Percentiles rank a stretch among this genome's conserved stretches.
These are phyloP conservation scores for Heloderma charlesbogerti DNA, from an alignment of 2,113 vertebrate genomes.

Conservation along the genomic window DNA sequence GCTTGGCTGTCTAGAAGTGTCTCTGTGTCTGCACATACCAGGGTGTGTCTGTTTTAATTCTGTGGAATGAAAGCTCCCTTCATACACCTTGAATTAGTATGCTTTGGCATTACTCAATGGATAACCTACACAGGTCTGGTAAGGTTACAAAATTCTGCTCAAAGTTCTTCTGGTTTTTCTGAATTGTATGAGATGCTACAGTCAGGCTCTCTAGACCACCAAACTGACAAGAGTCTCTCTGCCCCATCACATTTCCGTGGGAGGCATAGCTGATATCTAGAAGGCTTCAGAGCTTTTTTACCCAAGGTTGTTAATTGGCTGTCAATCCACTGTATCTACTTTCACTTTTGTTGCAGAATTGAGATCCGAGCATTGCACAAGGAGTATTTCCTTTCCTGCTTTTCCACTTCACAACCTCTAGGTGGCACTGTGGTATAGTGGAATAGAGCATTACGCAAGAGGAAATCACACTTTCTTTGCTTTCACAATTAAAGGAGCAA, in stretches of 20 bases:
- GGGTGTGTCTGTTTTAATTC: slow-evolving; percentile 49
- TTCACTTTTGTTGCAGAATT: too few species aligned
- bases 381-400: too few species aligned
- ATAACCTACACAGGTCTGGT: slow-evolving; percentile 45
- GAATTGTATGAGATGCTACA: slow-evolving; percentile 44
- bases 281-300: too few species aligned
- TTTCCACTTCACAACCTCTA: too few species aligned
- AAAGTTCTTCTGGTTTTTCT: slow-evolving; percentile 62
- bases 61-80: slow-evolving; percentile 50
- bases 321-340: too few species aligned
- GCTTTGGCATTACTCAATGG: slow-evolving; percentile 51
- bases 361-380: too few species aligned
- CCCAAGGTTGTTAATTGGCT: too few species aligned
- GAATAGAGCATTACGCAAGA: too few species aligned
- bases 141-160: slow-evolving; percentile 11
- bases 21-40: slow-evolving; percentile 32
- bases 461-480: too few species aligned
- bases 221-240: background rate
- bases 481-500: too few species aligned
- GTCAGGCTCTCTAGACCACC: background rate
- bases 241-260: background rate
- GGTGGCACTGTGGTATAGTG: too few species aligned
- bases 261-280: background rate
- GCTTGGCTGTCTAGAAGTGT: slow-evolving; percentile 24
- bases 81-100: slow-evolving; percentile 31